phyloP scores from a whole-genome alignment of 1,140 invertebrate genomes.

The silkworm (Bombyx mori) region ASM3026992v2 NC_085108.1:5447501-5448000 shows the following conservation, averaged over 20 bases:
- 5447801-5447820: conserved; percentile 14
- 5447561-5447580: conserved; percentile 36
- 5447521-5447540: conserved; percentile 12
- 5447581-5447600: conserved; percentile 25
- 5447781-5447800: conserved; percentile 24
- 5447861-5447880: conserved; percentile 38
- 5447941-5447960: conserved; percentile 12
- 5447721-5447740: conserved; percentile 46
- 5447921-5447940: conserved; percentile 51
- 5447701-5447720: conserved; percentile 46
- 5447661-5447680: conserved; percentile 49
- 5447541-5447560: conserved; percentile 22
- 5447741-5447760: conserved; percentile 59
- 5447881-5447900: conserved; percentile 10
- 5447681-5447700: conserved; percentile 61
- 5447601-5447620: conserved; percentile 32
- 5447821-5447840: conserved; percentile 43
- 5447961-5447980: conserved; percentile 24
- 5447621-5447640: conserved; percentile 23
- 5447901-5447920: conserved; percentile 31
- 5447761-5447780: conserved; percentile 55
- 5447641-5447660: conserved; percentile 23
- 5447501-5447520: conserved; percentile 37
- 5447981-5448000: conserved; percentile 29
- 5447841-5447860: conserved; percentile 48